phyloP scores from a whole-genome alignment of 2,888 invertebrate species.

The Therioaphis trifolii region DNA sequence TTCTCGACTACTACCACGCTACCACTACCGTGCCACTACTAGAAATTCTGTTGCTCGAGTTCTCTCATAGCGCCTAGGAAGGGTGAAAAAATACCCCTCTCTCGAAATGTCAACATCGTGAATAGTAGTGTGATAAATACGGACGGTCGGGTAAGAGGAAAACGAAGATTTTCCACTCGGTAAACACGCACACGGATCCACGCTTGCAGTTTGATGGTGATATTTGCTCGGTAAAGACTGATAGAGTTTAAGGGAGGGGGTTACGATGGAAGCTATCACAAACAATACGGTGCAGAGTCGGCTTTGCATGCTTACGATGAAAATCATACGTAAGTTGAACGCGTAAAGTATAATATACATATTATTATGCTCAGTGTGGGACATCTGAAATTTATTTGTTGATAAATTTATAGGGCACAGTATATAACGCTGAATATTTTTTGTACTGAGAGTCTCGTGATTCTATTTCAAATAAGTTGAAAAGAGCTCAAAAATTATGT shows the following conservation, averaged over 20 bases:
- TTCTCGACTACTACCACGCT: not conserved
- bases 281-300: not conserved
- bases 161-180: not conserved
- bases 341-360: too few relatives aligned
- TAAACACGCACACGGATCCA: constrained; percentile 16
- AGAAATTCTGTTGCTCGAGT: not conserved
- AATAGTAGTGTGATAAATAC: too few relatives aligned
- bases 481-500: too few relatives aligned
- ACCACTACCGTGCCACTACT: not conserved
- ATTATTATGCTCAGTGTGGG: too few relatives aligned
- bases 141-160: not conserved
- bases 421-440: too few relatives aligned
- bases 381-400: too few relatives aligned
- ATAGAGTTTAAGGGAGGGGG: not conserved
- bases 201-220: not conserved
- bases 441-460: too few relatives aligned
- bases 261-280: not conserved
- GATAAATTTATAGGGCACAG: too few relatives aligned
- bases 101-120: not conserved
- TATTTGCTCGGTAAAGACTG: not conserved
- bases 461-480: too few relatives aligned
- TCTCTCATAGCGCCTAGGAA: not conserved
- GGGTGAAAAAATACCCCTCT: not conserved
- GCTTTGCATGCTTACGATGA: too few relatives aligned
- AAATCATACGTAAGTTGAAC: too few relatives aligned